These are phyloP conservation scores for Drosophila grimshawi DNA, from an alignment of 1,140 invertebrate species.

Conservation along the genomic window DNA sequence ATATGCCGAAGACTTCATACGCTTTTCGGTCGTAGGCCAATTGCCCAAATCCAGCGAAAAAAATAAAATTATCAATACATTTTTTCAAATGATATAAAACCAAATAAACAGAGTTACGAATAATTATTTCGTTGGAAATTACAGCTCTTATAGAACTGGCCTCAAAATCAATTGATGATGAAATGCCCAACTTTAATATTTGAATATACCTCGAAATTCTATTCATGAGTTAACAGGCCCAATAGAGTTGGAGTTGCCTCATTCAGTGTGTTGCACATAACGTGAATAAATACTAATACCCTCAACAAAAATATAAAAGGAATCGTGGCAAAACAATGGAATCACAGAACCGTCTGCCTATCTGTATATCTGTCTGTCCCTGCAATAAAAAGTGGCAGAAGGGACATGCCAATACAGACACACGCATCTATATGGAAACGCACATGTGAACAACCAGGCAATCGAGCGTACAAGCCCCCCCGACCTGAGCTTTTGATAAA, in stretches of 20 bases:
- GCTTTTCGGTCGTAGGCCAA: neutral
- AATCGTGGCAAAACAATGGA: conserved; percentile 35
- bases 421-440: neutral
- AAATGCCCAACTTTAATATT: neutral
- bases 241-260: neutral
- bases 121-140: no score
- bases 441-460: conserved; percentile 46
- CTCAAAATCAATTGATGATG: no score
- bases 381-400: conserved; percentile 44
- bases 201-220: neutral
- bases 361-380: conserved; percentile 28
- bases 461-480: conserved; percentile 54
- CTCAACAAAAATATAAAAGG: neutral
- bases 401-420: conserved; percentile 24
- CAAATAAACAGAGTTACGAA: no score
- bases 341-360: conserved; percentile 6
- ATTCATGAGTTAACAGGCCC: neutral
- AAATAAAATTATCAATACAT: no score
- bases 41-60: neutral
- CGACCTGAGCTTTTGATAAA: conserved; percentile 54
- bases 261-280: neutral
- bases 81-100: no score
- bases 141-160: no score
- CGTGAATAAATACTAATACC: neutral
- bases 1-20: neutral